Evolutionary conservation across 2,888 invertebrate genomes (phyloP), one percentile per base, ranked within the genome.

Genomic region (Mimas tiliae): DNA sequence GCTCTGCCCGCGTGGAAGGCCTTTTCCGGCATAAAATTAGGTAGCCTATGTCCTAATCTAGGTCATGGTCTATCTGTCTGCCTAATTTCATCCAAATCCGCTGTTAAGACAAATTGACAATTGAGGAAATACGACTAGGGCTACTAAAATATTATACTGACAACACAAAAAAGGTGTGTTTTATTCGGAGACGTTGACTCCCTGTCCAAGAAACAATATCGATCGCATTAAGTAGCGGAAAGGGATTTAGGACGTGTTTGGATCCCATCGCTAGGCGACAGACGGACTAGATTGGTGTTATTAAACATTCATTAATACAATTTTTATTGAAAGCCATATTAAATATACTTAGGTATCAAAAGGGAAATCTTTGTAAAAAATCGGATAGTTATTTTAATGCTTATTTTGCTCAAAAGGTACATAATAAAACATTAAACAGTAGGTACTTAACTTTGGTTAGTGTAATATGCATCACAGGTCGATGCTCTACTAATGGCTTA

Each of bases 261-360:
- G 68, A 69, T 69, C 65, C 67, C 72, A 86, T 89, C 83, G 85
- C 89, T 89, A 85, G 82, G 88, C 89, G 88, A 90, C 88, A 77
- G 19, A n/a, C 38, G 63, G 50, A 64, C 70, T 75, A 73, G 76
- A 78, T 71, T 77, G 70, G 74, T 76, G 65, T 45, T 64, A 45
- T 45, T 45, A 45, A 64, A 63, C n/a, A 53, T 21, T 21, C 19
- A 64, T 64, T 53, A 34, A 51, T 52, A 42, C 19, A 19, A 52
- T 42, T 14, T n/a, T 19, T 42, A n/a, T 45, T 14, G 6, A 19
- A 12, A 42, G 11, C 11, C 19, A n/a, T 27, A 27, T 27, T 27
- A 27, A 27, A 27, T 27, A 27, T 27, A n/a, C n/a, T n/a, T n/a
- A 27, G 27, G 27, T 27, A 27, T 27, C 4, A 27, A 3, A 3